These are phyloP conservation scores for Arctopsyche grandis DNA, from an alignment of 1,140 invertebrate genomes.

Conservation along the genomic window DNA sequence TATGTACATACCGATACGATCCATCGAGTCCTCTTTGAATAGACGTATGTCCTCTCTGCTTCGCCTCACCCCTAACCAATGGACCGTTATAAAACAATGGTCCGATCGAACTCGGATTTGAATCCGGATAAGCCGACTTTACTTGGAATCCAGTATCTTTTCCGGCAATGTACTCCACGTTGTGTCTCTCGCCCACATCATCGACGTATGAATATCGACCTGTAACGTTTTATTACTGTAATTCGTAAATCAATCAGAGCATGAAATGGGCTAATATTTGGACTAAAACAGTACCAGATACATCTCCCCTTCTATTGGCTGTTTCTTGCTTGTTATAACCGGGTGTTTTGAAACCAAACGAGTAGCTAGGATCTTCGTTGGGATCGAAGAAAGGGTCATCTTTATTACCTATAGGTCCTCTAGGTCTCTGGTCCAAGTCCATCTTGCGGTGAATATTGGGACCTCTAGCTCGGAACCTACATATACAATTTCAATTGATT, in stretches of 20 bases:
- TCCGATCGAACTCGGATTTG: conserved; percentile 65
- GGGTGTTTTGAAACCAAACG: conserved; percentile 72
- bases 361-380: conserved; percentile 77
- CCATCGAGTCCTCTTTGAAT: conserved; percentile 71
- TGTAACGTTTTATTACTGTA: conserved; percentile 57
- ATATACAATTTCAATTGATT: neutral
- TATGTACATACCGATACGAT: conserved; percentile 69
- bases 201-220: conserved; percentile 76
- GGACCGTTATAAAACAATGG: conserved; percentile 68
- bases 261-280: conserved; percentile 22
- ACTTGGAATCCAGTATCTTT: conserved; percentile 78
- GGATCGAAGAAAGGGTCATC: conserved; percentile 77
- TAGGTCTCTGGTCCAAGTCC: conserved; percentile 72
- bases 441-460: conserved; percentile 75
- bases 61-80: conserved; percentile 64
- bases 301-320: conserved; percentile 69
- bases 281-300: conserved; percentile 63
- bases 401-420: conserved; percentile 70
- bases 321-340: conserved; percentile 74
- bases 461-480: conserved; percentile 73
- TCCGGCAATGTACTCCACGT: conserved; percentile 77
- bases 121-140: conserved; percentile 74
- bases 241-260: neutral
- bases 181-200: conserved; percentile 76
- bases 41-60: conserved; percentile 69